phyloP scores from a whole-genome alignment of 2,113 vertebrate genomes.

The Todiramphus chloris region DNA sequence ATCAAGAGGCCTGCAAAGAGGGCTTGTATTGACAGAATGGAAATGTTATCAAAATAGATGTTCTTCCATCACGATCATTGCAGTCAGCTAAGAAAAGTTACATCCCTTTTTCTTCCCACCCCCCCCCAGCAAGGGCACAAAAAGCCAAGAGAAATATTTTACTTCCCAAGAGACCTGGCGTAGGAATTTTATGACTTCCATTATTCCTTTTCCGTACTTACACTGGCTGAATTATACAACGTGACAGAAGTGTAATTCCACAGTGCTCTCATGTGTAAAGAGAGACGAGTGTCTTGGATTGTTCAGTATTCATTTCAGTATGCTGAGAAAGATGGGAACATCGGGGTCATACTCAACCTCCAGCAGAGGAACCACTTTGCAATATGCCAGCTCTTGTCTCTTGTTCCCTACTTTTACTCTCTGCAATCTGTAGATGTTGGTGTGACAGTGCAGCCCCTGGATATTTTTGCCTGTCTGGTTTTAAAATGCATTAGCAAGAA shows the following conservation, averaged over 20 bases:
- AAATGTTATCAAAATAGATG: not conserved
- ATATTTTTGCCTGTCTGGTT: not conserved
- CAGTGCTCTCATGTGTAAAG: not conserved
- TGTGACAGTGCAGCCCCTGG: not conserved
- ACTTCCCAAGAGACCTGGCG: not conserved
- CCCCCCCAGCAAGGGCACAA: not conserved
- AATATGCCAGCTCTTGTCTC: not conserved
- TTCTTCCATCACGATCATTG: not conserved
- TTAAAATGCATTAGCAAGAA: not conserved
- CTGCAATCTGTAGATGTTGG: not conserved
- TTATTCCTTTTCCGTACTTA: not conserved
- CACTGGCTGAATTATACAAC: not conserved
- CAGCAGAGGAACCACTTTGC: not conserved
- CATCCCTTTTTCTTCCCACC: not conserved
- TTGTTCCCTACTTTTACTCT: not conserved
- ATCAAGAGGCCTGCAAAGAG: not conserved
- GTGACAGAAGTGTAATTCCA: not conserved
- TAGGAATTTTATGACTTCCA: not conserved
- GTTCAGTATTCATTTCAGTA: rapidly evolving
- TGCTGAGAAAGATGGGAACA: not conserved
- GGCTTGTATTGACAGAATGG: not conserved
- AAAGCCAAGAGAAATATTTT: not conserved
- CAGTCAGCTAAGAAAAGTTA: not conserved
- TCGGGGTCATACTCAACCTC: not conserved
- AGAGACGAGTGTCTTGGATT: not conserved